Evolutionary conservation across 2,888 invertebrate genomes (phyloP), one percentile per base, ranked within the genome.

Genomic region (Agrenia bidenticulata): DNA sequence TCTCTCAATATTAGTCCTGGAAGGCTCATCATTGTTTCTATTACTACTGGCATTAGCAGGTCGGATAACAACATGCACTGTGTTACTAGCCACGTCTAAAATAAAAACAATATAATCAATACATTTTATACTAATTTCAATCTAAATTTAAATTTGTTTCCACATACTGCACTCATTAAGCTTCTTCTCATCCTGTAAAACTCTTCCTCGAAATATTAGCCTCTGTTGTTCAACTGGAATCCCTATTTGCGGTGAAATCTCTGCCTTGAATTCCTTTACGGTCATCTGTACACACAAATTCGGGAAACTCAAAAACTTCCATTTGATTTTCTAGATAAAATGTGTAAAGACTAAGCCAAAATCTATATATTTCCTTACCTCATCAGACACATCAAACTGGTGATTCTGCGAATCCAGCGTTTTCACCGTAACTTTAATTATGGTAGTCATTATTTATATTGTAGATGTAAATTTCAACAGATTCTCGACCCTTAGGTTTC

Each of bases 191-290:
- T 97, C 92, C 78, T 90, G 89, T 58, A 97, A 82, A 26, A 96
- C 94, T 80, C 92, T 84, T n/a, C 97, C 97, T 79, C 92, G 92
- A 80, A 92, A 96, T 77, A 97, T 97, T 42, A 97, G 85, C 64
- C 96, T 85, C 79, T 96, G 96, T 55, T 89, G 86, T 69, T 89
- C 88, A 7, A 88, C 87, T 24, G 90, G 85, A 75, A 96, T 89
- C 64, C 85, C 87, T 73, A 96, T 89, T 70, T 87, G 85, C 58
- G 87, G 88, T 2, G 87, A 86, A 72, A 94, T 89, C 75, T 86
- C 85, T 75, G 88, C 87, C 80, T 94, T 94, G 77, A 94, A 88
- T 78, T 90, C 85, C 64, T 86, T 85, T 59, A 94, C 89, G 39
- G 92, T 92, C 66, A 87, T 86, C 92, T 93, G 81, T n/a, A n/a